Evolutionary conservation across 2,888 invertebrate genomes (phyloP).

Genomic region (Drosophila silvestris): DNA sequence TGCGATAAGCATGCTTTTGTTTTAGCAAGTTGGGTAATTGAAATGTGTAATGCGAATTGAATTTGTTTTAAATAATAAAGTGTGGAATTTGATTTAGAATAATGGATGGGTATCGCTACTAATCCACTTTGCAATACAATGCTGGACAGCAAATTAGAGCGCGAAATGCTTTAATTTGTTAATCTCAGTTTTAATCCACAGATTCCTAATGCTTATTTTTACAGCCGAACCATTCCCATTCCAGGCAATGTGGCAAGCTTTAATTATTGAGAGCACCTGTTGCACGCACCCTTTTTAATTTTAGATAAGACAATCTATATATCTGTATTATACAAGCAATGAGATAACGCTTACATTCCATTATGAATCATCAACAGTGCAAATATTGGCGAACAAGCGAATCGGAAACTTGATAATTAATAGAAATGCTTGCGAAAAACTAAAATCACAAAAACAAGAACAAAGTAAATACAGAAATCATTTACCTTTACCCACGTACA

Average conservation of each 20-base stretch:
- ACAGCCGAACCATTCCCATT: neutral
- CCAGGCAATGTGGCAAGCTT: neutral
- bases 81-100: neutral
- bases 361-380: slow-evolving; percentile 34
- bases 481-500: neutral
- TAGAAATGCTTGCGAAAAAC: slow-evolving; percentile 22
- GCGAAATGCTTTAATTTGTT: neutral
- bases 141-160: neutral
- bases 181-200: neutral
- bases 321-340: slow-evolving; percentile 11
- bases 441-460: slow-evolving; percentile 7
- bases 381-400: slow-evolving; percentile 5
- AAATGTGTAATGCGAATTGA: slow-evolving; percentile 24
- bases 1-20: slow-evolving; percentile 27
- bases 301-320: slow-evolving; percentile 46
- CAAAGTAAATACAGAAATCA: neutral
- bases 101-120: neutral
- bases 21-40: slow-evolving; percentile 23
- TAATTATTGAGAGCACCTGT: neutral
- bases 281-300: slow-evolving; percentile 15
- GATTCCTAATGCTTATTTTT: neutral
- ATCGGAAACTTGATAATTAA: slow-evolving; percentile 27
- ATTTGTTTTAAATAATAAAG: neutral
- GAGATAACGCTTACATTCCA: slow-evolving; percentile 42
- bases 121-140: neutral